Percentiles rank a stretch among this genome's conserved stretches.
These are phyloP conservation scores for Pteronura brasiliensis DNA, from an alignment of 2,113 vertebrate genomes.

Conservation along the genomic window DNA sequence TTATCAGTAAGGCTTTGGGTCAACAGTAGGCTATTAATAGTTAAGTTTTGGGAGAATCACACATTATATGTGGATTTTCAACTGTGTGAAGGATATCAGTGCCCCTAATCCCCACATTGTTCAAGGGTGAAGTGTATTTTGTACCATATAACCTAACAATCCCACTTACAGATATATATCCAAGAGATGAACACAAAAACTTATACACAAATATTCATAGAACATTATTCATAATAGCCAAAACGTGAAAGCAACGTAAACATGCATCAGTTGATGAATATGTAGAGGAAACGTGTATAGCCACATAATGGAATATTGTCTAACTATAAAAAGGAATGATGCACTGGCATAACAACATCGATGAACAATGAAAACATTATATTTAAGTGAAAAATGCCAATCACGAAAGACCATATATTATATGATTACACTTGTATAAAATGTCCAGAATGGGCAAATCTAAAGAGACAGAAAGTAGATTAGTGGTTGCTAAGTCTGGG, in stretches of 20 bases:
- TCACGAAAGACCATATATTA: not conserved
- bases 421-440: not conserved
- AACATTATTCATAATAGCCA: not conserved
- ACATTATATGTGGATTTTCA: not conserved
- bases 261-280: not conserved
- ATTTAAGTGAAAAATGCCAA: not conserved
- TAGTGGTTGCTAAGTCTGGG: not conserved
- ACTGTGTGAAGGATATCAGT: not conserved
- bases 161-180: not conserved
- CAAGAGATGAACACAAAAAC: not conserved
- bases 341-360: not conserved
- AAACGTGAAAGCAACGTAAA: not conserved
- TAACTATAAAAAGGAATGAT: not conserved
- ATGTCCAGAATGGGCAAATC: not conserved
- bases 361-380: not conserved
- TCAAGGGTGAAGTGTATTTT: not conserved
- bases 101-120: not conserved
- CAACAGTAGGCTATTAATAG: not conserved
- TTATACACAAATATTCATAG: not conserved
- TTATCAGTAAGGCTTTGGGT: not conserved
- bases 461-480: not conserved
- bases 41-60: not conserved
- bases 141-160: not conserved
- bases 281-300: not conserved
- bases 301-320: not conserved